phyloP scores from a whole-genome alignment of 2,888 invertebrate genomes.

The Brachypalpus laphriformis region DNA sequence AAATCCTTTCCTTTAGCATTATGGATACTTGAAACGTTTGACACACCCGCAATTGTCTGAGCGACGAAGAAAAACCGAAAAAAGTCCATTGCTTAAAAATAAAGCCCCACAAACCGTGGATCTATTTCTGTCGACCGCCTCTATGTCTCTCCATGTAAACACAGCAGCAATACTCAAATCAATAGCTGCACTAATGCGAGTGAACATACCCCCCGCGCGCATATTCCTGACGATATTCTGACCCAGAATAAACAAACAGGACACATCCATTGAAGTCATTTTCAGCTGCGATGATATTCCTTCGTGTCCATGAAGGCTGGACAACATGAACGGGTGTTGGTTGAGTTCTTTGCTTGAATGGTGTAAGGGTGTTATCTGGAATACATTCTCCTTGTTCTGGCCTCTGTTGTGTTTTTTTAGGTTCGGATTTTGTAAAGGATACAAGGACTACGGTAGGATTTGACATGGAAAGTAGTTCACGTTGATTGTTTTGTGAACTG shows the following conservation, averaged over 20 bases:
- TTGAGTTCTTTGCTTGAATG: not conserved
- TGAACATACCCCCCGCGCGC: not conserved
- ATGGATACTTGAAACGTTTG: constrained; percentile 18
- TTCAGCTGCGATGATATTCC: constrained; percentile 30
- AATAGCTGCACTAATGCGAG: constrained; percentile 57
- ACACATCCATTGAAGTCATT: constrained; percentile 45
- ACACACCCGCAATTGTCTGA: constrained; percentile 24
- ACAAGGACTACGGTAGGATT: not conserved
- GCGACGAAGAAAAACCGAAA: not conserved
- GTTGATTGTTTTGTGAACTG: constrained; percentile 10
- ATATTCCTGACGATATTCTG: constrained; percentile 28
- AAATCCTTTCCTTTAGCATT: not conserved
- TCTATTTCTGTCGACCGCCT: constrained; percentile 43
- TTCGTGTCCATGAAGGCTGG: constrained; percentile 23
- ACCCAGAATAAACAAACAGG: constrained; percentile 52
- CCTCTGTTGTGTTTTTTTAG: not conserved
- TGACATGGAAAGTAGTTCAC: not conserved
- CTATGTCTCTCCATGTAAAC: constrained; percentile 38
- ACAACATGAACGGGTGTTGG: constrained; percentile 35
- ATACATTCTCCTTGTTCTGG: not conserved
- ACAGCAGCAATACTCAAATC: constrained; percentile 46
- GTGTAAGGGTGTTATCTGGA: constrained; percentile 19
- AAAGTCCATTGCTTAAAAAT: constrained; percentile 20
- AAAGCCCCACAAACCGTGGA: constrained; percentile 24
- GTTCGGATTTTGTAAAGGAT: not conserved